Percentiles rank a stretch among this genome's conserved stretches.
Conservation (phyloP, 2,797 vertebrate species). For the Erpetoichthys calabaricus region DNA sequence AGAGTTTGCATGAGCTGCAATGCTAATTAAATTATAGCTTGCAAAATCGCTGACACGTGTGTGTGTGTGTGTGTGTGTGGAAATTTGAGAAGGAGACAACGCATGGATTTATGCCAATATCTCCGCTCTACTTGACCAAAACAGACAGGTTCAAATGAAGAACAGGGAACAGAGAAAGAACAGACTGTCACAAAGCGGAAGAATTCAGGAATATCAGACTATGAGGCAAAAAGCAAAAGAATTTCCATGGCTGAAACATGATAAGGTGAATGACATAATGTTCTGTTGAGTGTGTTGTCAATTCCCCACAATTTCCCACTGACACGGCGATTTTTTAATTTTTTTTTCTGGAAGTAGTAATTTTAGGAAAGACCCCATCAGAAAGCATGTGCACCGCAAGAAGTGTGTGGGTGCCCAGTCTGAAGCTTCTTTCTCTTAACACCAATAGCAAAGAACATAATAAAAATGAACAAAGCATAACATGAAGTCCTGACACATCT, state of each 20-base stretch:
- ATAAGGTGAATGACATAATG: conserved; percentile 6
- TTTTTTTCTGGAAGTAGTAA: background rate
- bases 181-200: no score
- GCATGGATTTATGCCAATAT: no score
- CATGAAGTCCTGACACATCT: background rate
- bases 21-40: no score
- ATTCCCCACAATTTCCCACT: conserved; percentile 4
- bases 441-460: conserved; percentile 3
- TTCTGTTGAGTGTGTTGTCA: conserved; percentile 5
- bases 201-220: no score
- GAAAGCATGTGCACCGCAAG: conserved; percentile 5
- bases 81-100: no score
- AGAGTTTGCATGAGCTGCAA: no score
- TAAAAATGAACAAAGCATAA: conserved; percentile 6
- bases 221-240: background rate
- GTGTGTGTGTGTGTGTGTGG: no score
- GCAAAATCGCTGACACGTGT: no score
- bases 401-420: conserved; percentile 5
- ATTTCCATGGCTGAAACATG: conserved; percentile 7
- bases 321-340: background rate
- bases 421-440: background rate
- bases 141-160: no score
- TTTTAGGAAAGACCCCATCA: conserved; percentile 7
- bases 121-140: no score
- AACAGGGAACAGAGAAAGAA: no score